Conservation (phyloP, 2,888 invertebrate genomes). For the Hololepta plana region DNA sequence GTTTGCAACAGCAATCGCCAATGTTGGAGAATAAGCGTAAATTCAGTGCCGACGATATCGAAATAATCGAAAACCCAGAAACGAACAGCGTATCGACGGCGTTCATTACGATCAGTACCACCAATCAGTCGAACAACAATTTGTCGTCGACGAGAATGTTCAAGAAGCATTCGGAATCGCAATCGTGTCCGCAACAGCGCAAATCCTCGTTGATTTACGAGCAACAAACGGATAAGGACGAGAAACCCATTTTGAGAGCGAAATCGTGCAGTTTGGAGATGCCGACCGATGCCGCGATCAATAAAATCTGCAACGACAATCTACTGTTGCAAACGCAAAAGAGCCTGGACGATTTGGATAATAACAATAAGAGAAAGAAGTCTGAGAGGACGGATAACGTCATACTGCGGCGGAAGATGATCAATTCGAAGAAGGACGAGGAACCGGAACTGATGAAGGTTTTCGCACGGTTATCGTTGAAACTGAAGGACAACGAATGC, state of each 20-base stretch:
- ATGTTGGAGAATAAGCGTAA: slow-evolving; percentile 15
- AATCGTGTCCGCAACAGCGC: slow-evolving; percentile 7
- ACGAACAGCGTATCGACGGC: slow-evolving; percentile 11
- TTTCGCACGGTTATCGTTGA: slow-evolving; percentile 61
- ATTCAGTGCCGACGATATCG: slow-evolving; percentile 28
- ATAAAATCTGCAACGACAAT: slow-evolving; percentile 4
- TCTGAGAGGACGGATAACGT: slow-evolving; percentile 28
- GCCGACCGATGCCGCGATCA: slow-evolving; percentile 27
- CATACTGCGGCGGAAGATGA: slow-evolving; percentile 35
- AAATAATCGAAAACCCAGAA: slow-evolving; percentile 24
- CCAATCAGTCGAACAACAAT: slow-evolving; percentile 6
- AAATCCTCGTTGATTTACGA: slow-evolving; percentile 11
- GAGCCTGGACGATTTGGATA: slow-evolving; percentile 17
- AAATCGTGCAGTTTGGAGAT: slow-evolving; percentile 37
- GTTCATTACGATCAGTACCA: slow-evolving; percentile 12
- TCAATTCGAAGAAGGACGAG: slow-evolving; percentile 37
- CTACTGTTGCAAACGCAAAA: slow-evolving; percentile 12
- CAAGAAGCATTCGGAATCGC: slow-evolving; percentile 11
- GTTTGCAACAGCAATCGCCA: slow-evolving; percentile 2
- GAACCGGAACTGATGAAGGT: slow-evolving; percentile 70
- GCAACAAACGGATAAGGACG: slow-evolving; percentile 12
- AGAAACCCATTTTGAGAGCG: slow-evolving; percentile 32
- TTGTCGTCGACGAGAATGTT: slow-evolving; percentile 8
- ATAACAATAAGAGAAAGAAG: slow-evolving; percentile 24
- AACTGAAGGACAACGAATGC: slow-evolving; percentile 53